Evolutionary conservation across 2,113 vertebrate genomes (phyloP).

Genomic region (Ceuthmochares aereus): DNA sequence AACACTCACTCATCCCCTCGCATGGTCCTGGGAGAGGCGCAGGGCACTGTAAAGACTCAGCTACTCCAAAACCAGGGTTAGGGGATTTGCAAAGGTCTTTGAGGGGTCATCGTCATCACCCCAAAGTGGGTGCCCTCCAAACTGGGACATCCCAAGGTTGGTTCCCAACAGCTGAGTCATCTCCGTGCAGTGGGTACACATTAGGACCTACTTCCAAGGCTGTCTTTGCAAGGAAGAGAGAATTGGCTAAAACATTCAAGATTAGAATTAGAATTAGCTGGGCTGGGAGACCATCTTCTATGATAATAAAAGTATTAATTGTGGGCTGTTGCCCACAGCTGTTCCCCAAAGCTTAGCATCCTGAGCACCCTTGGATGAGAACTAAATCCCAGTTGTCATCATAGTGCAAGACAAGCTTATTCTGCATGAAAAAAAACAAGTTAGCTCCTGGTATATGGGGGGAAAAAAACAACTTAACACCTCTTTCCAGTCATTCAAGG

Average conservation of each 20-base stretch:
- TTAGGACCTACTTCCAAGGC: not conserved
- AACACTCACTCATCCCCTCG: not conserved
- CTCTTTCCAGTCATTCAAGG: not conserved
- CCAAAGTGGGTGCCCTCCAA: not conserved
- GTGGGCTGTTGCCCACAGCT: not conserved
- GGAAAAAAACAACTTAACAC: rapidly evolving
- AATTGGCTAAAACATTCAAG: not conserved
- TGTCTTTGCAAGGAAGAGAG: not conserved
- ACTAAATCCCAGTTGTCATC: not conserved
- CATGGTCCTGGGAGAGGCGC: rapidly evolving
- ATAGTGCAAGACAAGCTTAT: not conserved
- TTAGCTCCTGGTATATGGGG: not conserved
- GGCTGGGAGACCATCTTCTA: not conserved
- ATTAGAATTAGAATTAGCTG: not conserved
- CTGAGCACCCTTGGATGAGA: rapidly evolving
- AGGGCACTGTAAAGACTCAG: not conserved
- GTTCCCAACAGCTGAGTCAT: not conserved
- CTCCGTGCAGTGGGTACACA: not conserved
- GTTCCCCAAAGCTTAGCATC: not conserved
- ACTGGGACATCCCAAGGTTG: not conserved
- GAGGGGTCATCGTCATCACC: not conserved
- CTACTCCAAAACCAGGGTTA: not conserved
- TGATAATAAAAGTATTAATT: not conserved
- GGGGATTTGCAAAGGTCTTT: not conserved
- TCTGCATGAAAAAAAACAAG: not conserved